phyloP scores from a whole-genome alignment of 2,888 invertebrate species.

The Cryptocephalus primarius region DNA sequence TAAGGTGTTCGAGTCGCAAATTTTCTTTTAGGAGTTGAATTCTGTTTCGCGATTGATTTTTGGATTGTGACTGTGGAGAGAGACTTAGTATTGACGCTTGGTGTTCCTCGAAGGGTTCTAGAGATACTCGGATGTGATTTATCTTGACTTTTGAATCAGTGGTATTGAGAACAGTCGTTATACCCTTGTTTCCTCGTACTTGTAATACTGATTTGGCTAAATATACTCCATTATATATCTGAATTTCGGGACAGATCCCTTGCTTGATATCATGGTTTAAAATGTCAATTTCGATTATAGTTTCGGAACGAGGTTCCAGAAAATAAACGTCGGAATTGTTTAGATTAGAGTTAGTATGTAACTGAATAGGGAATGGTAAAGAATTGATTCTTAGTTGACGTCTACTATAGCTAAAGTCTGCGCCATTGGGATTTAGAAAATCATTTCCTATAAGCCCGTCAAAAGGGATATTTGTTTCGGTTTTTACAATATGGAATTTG shows the following conservation, averaged over 20 bases:
- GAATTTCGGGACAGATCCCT: slow-evolving; percentile 13
- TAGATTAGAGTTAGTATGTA: neutral
- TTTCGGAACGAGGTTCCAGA: slow-evolving; percentile 12
- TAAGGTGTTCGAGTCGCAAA: slow-evolving; percentile 16
- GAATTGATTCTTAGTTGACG: slow-evolving; percentile 4
- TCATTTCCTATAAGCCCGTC: slow-evolving; percentile 17
- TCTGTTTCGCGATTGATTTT: neutral
- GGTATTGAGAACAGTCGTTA: slow-evolving; percentile 9
- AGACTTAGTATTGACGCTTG: neutral
- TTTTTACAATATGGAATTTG: slow-evolving; percentile 8
- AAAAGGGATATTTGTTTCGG: slow-evolving; percentile 6
- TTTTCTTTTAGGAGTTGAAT: neutral
- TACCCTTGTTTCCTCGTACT: slow-evolving; percentile 2
- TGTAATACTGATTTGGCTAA: slow-evolving; percentile 5
- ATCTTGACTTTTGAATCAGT: slow-evolving; percentile 4
- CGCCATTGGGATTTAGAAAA: slow-evolving; percentile 8
- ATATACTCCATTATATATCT: slow-evolving; percentile 9
- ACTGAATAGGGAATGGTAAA: slow-evolving; percentile 3
- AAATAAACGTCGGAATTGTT: slow-evolving; percentile 2
- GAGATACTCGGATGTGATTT: neutral
- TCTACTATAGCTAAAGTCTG: slow-evolving; percentile 8
- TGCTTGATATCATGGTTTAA: slow-evolving; percentile 9
- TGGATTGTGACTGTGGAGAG: neutral
- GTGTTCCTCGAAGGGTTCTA: neutral
- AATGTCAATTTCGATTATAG: slow-evolving; percentile 12